Evolutionary conservation across 2,888 invertebrate genomes (phyloP), one percentile per base, ranked within the genome.

Genomic region (Lasius platythorax): DNA sequence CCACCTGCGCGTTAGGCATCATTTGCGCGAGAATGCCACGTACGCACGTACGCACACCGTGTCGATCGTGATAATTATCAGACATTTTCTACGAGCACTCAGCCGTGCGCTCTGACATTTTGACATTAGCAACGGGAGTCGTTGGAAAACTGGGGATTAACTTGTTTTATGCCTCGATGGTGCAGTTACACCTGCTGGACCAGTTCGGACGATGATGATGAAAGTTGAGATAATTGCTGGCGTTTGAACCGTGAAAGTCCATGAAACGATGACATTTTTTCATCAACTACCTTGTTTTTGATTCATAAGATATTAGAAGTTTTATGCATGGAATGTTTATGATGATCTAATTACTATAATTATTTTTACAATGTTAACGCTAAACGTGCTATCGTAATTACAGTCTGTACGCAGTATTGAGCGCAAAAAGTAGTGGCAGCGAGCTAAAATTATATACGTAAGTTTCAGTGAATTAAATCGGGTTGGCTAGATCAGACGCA

Each of bases 101-200:
- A 90, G 91, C 91, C 90, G 91, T 90, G 89, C 86, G 89, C 91
- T 87, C 88, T 92, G 93, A 91, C 92, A 92, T 91, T 92, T 92
- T 92, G 93, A 93, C 93, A 91, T 90, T 87, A 87, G 75, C 82
- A 63, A 72, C 81, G 85, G 82, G 79, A 84, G 79, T 63, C 37
- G 61, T 76, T 86, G 86, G 67, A 85, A 87, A 86, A 86, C 83
- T 84, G 63, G 85, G 85, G 76, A 82, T 76, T 74, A 75, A 82
- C 64, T 68, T 28, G 15, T 82, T 73, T 75, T 43, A 50, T 53
- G 11, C 30, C 64, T n/a, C 53, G 76, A 53, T 40, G 66, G 53
- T 53, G 50, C 64, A 18, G 43, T 53, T 56, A 56, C 79, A 81
- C 79, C 79, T 81, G 79, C 79, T 46, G 72, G 23, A 79, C 79